Percentiles rank a stretch among this genome's conserved stretches.
Evolutionary conservation across 2,113 vertebrate species (phyloP).

Genomic region (Monarcha castaneiventris): DNA sequence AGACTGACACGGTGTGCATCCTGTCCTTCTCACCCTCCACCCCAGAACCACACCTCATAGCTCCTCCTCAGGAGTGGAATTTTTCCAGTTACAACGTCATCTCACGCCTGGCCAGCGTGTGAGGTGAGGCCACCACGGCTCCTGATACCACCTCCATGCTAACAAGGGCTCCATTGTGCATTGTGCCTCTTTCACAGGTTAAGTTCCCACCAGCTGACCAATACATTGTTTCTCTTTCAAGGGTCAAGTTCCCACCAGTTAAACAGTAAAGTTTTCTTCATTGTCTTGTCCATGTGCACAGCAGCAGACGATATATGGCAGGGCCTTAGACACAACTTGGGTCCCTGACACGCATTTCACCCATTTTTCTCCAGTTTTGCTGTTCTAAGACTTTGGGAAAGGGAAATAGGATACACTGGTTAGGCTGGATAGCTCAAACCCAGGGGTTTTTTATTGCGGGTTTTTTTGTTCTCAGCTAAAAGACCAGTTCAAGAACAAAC

Average conservation of each 20-base stretch:
- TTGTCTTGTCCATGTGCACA: background rate
- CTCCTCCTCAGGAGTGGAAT: background rate
- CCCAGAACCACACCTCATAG: background rate
- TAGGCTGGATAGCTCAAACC: background rate
- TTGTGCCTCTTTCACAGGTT: background rate
- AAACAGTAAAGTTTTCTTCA: background rate
- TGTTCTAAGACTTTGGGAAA: background rate
- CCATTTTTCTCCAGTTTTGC: background rate
- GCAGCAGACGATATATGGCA: background rate
- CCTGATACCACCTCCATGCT: accelerated
- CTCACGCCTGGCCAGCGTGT: accelerated
- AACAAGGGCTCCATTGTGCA: background rate
- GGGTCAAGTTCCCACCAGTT: background rate
- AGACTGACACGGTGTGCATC: accelerated
- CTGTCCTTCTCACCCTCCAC: background rate
- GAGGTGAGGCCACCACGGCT: background rate
- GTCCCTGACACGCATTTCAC: background rate
- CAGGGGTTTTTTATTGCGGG: accelerated
- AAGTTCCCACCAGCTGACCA: accelerated
- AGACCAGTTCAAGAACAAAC: conserved; percentile 79
- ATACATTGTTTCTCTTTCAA: background rate
- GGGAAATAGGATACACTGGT: background rate
- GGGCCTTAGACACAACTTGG: accelerated
- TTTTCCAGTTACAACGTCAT: accelerated
- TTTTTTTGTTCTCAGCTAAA: conserved; percentile 74